Evolutionary conservation across 2,888 invertebrate genomes (phyloP).

Genomic region (Griposia aprilina): DNA sequence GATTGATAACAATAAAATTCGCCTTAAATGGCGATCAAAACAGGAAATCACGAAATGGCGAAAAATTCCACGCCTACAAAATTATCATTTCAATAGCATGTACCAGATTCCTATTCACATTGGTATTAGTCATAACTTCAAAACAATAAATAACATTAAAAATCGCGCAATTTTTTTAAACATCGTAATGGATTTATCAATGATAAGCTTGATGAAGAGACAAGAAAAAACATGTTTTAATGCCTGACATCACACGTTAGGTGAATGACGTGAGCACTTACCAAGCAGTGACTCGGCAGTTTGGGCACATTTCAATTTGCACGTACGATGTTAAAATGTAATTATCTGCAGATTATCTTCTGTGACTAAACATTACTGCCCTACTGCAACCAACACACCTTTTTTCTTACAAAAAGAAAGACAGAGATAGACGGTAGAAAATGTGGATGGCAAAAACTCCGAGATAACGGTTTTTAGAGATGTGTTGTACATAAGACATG

Average conservation of each 20-base stretch:
- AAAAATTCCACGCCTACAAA: conserved; percentile 37
- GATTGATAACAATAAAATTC: conserved; percentile 30
- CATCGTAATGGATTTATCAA: too few relatives aligned
- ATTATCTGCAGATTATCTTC: conserved; percentile 20
- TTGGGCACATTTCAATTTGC: background rate
- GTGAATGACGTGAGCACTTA: background rate
- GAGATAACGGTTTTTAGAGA: background rate
- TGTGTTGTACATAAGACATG: background rate
- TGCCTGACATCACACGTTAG: background rate
- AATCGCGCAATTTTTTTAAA: too few relatives aligned
- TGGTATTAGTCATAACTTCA: conserved; percentile 25
- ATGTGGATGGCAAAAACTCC: background rate
- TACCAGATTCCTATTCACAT: conserved; percentile 36
- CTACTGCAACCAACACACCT: background rate
- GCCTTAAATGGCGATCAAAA: conserved; percentile 9
- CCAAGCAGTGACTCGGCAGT: conserved; percentile 27
- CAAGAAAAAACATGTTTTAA: conserved; percentile 1
- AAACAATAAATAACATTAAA: conserved; percentile 29
- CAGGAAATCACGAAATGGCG: conserved; percentile 22
- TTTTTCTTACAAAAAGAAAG: too few relatives aligned
- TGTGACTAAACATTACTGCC: background rate
- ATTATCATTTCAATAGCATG: conserved; percentile 22
- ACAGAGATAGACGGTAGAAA: background rate
- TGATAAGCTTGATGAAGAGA: too few relatives aligned
- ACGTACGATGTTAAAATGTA: background rate